A percentile compares a stretch with the other conserved stretches of the same genome.
Conservation (phyloP, 2,797 vertebrate species). For the Menidia menidia region DNA sequence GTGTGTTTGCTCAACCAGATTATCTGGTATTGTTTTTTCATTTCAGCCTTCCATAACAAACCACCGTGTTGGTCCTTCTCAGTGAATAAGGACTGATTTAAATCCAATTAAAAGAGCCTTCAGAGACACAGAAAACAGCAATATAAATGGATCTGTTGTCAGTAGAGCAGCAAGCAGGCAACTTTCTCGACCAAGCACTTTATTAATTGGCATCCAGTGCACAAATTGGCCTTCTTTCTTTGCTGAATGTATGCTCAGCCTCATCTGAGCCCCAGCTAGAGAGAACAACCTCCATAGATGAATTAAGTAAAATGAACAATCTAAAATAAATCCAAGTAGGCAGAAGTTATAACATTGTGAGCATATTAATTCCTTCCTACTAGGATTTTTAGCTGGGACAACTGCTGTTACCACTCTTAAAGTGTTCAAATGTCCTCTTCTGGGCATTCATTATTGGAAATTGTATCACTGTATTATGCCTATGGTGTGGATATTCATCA, state of each 20-base stretch:
- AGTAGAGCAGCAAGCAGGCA: slow-evolving; percentile 69
- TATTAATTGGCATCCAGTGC: slow-evolving; percentile 84
- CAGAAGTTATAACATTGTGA: slow-evolving; percentile 64
- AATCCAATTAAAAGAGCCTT: slow-evolving; percentile 81
- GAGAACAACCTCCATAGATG: slow-evolving; percentile 65
- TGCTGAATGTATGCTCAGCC: slow-evolving; percentile 68
- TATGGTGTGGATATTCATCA: slow-evolving; percentile 65
- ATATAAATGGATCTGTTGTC: slow-evolving; percentile 82
- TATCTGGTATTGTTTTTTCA: slow-evolving; percentile 26
- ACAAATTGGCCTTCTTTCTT: slow-evolving; percentile 73
- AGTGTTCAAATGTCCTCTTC: slow-evolving; percentile 54
- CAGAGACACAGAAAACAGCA: slow-evolving; percentile 74
- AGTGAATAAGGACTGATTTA: slow-evolving; percentile 78
- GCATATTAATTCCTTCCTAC: slow-evolving; percentile 73
- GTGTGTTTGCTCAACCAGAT: slow-evolving; percentile 23
- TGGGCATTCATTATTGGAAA: slow-evolving; percentile 45
- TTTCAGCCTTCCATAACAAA: slow-evolving; percentile 57
- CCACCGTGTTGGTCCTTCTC: slow-evolving; percentile 57
- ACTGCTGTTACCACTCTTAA: slow-evolving; percentile 50
- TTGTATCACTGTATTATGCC: slow-evolving; percentile 69
- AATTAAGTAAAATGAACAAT: slow-evolving; percentile 70
- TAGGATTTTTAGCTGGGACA: slow-evolving; percentile 67
- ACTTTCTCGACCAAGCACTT: slow-evolving; percentile 74
- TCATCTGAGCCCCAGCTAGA: slow-evolving; percentile 71
- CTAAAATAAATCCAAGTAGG: slow-evolving; percentile 71